Evolutionary conservation across 2,888 invertebrate species (phyloP).

Genomic region (Melinopterus prodromus): DNA sequence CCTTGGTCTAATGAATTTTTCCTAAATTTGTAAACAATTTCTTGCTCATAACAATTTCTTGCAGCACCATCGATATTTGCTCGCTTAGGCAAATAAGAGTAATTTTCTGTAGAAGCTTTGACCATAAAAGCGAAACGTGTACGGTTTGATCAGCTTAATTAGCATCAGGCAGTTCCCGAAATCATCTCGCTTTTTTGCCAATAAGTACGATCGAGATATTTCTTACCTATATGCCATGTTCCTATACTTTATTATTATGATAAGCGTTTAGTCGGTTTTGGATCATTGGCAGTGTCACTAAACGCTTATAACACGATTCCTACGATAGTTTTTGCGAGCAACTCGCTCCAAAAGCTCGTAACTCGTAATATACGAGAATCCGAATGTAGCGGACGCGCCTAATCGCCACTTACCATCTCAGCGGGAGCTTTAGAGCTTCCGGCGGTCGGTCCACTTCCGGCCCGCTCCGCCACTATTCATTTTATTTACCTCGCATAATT

Average conservation of each 20-base stretch:
- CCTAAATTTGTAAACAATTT: too few species aligned
- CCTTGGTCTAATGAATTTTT: too few species aligned
- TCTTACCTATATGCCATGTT: background rate
- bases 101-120: too few species aligned
- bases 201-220: background rate
- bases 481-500: conserved; percentile 22
- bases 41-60: too few species aligned
- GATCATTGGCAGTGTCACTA: background rate
- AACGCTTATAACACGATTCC: conserved; percentile 10
- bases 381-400: conserved; percentile 23
- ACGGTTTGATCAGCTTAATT: too few species aligned
- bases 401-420: conserved; percentile 21
- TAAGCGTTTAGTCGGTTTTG: background rate
- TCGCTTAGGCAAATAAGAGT: too few species aligned
- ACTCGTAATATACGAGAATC: conserved; percentile 21
- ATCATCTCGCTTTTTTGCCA: too few species aligned
- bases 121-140: too few species aligned
- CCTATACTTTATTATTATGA: background rate
- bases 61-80: too few species aligned
- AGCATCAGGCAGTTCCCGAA: too few species aligned
- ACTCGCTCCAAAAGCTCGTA: background rate
- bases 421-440: conserved; percentile 25
- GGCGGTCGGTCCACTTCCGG: conserved; percentile 19
- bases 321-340: conserved; percentile 19
- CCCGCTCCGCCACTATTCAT: conserved; percentile 22